phyloP scores from a whole-genome alignment of 1,140 invertebrate species.

The Acromyrmex charruanus region DNA sequence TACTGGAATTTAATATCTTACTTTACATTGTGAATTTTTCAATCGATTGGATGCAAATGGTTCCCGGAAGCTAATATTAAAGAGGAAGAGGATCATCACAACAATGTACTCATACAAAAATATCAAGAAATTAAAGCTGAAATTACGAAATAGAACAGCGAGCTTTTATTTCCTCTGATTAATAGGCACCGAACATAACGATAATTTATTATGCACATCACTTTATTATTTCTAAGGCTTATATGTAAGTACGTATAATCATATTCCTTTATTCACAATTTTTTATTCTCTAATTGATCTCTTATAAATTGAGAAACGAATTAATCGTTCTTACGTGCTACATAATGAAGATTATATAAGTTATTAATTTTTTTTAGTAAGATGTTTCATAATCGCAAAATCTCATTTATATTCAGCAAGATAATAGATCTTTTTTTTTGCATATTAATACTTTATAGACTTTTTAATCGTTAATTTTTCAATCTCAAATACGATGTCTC shows the following conservation, averaged over 20 bases:
- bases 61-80: slow-evolving; percentile 49
- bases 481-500: neutral
- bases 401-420: neutral
- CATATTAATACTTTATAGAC: neutral
- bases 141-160: slow-evolving; percentile 61
- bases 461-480: neutral
- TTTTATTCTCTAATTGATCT: neutral
- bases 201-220: neutral
- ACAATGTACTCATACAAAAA: slow-evolving; percentile 73
- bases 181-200: neutral
- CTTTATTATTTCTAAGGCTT: neutral
- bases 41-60: slow-evolving; percentile 62
- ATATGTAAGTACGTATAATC: neutral
- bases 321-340: neutral
- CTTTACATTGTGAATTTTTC: slow-evolving; percentile 65
- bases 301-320: neutral
- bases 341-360: neutral
- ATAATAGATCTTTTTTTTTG: neutral
- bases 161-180: slow-evolving; percentile 30
- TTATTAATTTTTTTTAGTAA: neutral
- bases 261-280: neutral
- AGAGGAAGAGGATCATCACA: slow-evolving; percentile 44
- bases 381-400: neutral
- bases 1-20: slow-evolving; percentile 71
- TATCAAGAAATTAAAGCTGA: slow-evolving; percentile 73